Conservation (phyloP, 30 jellyfish, hydroid and myxozoan species). For the Euphysa ruthae region DNA sequence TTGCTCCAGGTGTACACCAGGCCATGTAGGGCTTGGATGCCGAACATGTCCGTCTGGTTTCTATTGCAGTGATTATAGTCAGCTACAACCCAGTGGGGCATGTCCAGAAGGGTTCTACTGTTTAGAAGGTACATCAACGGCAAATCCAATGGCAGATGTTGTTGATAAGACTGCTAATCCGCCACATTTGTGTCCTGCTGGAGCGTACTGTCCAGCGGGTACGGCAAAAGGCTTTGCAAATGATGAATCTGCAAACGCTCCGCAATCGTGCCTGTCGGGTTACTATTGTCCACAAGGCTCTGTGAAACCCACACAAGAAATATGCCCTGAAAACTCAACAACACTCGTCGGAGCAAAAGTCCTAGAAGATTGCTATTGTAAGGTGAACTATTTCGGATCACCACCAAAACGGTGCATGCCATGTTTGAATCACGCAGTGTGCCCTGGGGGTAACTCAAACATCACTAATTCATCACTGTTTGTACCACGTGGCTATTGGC, state of each 20-base stretch:
- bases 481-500: slow-evolving; percentile 94
- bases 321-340: slow-evolving; percentile 91
- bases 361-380: slow-evolving; percentile 77
- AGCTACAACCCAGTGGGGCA: slow-evolving; percentile 98
- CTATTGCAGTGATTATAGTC: slow-evolving; percentile 94
- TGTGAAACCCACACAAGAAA: slow-evolving; percentile 96
- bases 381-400: slow-evolving; percentile 64
- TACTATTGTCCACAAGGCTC: slow-evolving; percentile 96
- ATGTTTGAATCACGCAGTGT: slow-evolving; percentile 62
- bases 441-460: slow-evolving; percentile 72
- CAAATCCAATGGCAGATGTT: slow-evolving; percentile 97
- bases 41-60: slow-evolving; percentile 98
- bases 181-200: slow-evolving; percentile 98
- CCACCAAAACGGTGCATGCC: slow-evolving; percentile 78
- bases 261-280: slow-evolving; percentile 92
- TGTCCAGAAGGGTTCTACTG: slow-evolving; percentile 98
- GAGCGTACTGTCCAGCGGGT: slow-evolving; percentile 99
- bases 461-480: slow-evolving; percentile 64
- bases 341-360: slow-evolving; percentile 70
- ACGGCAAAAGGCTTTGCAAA: slow-evolving; percentile 74
- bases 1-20: slow-evolving; percentile 98
- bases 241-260: slow-evolving; percentile 95
- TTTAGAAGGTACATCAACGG: slow-evolving; percentile 90
- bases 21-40: slow-evolving; percentile 98
- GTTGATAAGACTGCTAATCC: slow-evolving; percentile 92